Evolutionary conservation across 92 coral and sea anemone species (phyloP), one percentile per base, ranked within the genome.

Genomic region (Zoanthus sociatus): DNA sequence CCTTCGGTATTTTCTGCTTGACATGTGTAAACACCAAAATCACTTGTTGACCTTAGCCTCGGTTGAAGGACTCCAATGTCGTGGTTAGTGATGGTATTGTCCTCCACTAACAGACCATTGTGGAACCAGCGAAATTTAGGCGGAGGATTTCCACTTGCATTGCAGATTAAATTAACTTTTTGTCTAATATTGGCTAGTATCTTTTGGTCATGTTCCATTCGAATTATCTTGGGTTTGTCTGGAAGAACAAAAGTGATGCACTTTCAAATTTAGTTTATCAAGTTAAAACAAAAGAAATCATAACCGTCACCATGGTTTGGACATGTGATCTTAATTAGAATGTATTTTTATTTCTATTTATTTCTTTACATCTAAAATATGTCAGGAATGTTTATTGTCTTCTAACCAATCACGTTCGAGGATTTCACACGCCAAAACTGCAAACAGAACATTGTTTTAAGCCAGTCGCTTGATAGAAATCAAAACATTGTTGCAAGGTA

Each of bases 21-120:
- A 69, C 74, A 69, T 17, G 74, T 69, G 74, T 69, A 69, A 31
- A 69, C 45, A 69, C 74, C 74, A 31, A 69, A 69, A 14, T 31
- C 47, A 14, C 45, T 31, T 44, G 45, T 10, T 3, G 46, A 69
- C 33, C 10, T 13, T 3, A 69, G 3, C 12, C 1, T 20, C 74
- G 31, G 17, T 16, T 30, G 16, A 31, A 69, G 74, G 15, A 69
- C 74, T 33, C 15, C 31, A 14, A 9, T 69, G 48, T 69, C 74
- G 3, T 69, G 74, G 4, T 69, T 30, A 30, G 45, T 32, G 10
- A 30, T 15, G 12, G 45, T 69, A 13, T 5, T 69, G 42, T 30
- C 10, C 26, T 4, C 44, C 17, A 69, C 16, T 69, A 5, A 2
- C 15, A 9, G 45, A 30, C 74, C 74, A 69, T 69, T 26, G 42